Base-by-base conservation (phyloP, 2,888 invertebrate species). In the Lasioglossum figueresi region DNA sequence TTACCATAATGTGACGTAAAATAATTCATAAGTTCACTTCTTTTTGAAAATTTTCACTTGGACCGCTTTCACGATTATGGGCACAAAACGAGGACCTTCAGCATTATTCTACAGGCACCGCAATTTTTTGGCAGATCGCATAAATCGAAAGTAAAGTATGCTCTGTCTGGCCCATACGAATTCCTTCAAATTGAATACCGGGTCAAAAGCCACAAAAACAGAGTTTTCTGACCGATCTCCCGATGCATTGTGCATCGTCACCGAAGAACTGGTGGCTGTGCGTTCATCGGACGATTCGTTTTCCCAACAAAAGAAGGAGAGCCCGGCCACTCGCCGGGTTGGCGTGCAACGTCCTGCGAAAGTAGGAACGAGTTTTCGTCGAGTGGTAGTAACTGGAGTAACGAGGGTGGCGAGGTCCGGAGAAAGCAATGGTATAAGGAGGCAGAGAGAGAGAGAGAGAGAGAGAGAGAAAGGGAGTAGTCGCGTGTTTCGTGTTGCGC, bases 401-500 rank as follows among this genome's bases (percentile, higher is more conserved):
- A 68, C 68, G 31, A 63, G 31, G 63, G 34, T 34, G 66, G 27
- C 52, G n/a, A 52, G 52, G 23, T 10, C 52, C n/a, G 52, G 10
- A n/a, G 23, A 52, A 10, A 52, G 52, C 23, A 52, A 52, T 8
- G 52, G 8, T 10, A 8, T 6, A 52, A 23, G 52, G 19, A 10
- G 23, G 10, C 23, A 10, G 3, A 52, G n/a, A 52, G 52, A n/a
- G 4, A n/a, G 52, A 10, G 52, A 10, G n/a, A n/a, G n/a, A n/a
- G n/a, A n/a, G 52, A 10, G 3, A 52, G n/a, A 52, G 52, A n/a
- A 10, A n/a, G 52, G n/a, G 52, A 10, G n/a, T n/a, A 34, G 73
- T 80, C 68, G 80, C 73, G 80, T 80, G 82, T 74, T 74, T 40
- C 82, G 76, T 19, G 76, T 76, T 66, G 31, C 66, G 45, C 68